These are phyloP conservation scores for Drosophila merina DNA, from an alignment of 2,888 invertebrate species.

Conservation along the genomic window DNA sequence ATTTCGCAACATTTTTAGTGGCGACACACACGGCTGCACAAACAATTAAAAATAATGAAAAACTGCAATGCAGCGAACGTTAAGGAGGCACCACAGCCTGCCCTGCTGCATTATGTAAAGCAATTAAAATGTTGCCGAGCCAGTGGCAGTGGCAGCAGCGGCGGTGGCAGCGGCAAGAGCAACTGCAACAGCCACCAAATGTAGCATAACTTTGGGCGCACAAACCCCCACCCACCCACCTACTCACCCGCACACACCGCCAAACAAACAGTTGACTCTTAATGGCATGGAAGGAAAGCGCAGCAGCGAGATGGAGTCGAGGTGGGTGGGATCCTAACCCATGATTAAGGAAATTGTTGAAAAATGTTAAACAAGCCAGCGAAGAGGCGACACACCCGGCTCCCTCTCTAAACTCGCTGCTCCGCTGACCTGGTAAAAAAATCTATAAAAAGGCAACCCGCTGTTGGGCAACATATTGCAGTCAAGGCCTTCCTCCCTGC, in stretches of 20 bases:
- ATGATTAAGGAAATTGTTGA: conserved; percentile 78
- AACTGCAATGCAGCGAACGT: conserved; percentile 45
- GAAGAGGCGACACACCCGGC: conserved; percentile 22
- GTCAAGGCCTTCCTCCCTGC: conserved; percentile 76
- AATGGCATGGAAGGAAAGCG: conserved; percentile 60
- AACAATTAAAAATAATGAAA: conserved; percentile 78
- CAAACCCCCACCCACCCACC: conserved; percentile 21
- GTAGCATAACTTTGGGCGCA: conserved; percentile 63
- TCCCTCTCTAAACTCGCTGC: conserved; percentile 28
- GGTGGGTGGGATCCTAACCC: conserved; percentile 55
- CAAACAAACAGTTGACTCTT: conserved; percentile 69
- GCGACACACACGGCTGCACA: conserved; percentile 54
- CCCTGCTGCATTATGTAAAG: conserved; percentile 72
- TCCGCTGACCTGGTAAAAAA: conserved; percentile 71
- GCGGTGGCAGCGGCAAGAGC: conserved; percentile 39
- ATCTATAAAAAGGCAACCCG: conserved; percentile 71
- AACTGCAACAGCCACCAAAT: conserved; percentile 31
- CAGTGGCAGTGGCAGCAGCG: conserved; percentile 6
- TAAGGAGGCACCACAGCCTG: conserved; percentile 20
- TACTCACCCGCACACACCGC: too few species aligned
- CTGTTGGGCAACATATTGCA: conserved; percentile 78
- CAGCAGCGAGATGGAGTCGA: conserved; percentile 9
- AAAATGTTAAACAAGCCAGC: conserved; percentile 74
- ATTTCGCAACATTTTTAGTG: conserved; percentile 48
- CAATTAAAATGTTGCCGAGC: conserved; percentile 70